Evolutionary conservation across 2,113 vertebrate genomes (phyloP).

Genomic region (Perca flavescens): DNA sequence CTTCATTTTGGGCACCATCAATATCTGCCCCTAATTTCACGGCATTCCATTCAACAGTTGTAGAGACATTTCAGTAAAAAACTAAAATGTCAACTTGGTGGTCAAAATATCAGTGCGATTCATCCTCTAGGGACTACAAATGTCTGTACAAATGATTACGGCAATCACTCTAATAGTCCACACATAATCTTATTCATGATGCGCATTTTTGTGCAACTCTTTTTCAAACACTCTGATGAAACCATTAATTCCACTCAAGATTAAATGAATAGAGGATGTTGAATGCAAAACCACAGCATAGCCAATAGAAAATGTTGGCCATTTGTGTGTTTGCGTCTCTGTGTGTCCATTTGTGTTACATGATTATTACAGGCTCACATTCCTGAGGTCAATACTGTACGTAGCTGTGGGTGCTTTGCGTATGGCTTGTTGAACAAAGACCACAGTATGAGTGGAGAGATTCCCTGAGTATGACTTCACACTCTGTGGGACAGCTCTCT

Average conservation of each 20-base stretch:
- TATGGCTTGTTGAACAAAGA: slow-evolving; percentile 66
- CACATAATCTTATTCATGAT: not conserved
- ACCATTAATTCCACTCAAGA: not conserved
- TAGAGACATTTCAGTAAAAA: not conserved
- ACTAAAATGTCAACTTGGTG: not conserved
- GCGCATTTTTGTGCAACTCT: slow-evolving; percentile 37
- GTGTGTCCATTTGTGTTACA: slow-evolving; percentile 22
- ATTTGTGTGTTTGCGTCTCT: slow-evolving; percentile 25
- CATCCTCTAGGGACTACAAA: not conserved
- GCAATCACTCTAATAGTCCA: not conserved
- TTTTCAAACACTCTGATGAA: not conserved
- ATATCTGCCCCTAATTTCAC: not conserved
- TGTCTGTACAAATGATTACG: too few relatives aligned
- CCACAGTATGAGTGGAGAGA: slow-evolving; percentile 57
- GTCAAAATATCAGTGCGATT: not conserved
- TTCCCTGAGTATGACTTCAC: slow-evolving; percentile 63
- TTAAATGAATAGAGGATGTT: not conserved
- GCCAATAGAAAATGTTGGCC: slow-evolving; percentile 8
- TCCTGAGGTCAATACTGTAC: slow-evolving; percentile 41
- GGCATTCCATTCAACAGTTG: not conserved
- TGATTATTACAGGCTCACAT: slow-evolving; percentile 48
- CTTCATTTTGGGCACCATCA: not conserved
- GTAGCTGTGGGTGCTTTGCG: slow-evolving; percentile 25
- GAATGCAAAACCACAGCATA: not conserved
- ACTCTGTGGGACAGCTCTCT: slow-evolving; percentile 34